Evolutionary conservation across 2,888 invertebrate species (phyloP).

Genomic region (Anorthoa munda): DNA sequence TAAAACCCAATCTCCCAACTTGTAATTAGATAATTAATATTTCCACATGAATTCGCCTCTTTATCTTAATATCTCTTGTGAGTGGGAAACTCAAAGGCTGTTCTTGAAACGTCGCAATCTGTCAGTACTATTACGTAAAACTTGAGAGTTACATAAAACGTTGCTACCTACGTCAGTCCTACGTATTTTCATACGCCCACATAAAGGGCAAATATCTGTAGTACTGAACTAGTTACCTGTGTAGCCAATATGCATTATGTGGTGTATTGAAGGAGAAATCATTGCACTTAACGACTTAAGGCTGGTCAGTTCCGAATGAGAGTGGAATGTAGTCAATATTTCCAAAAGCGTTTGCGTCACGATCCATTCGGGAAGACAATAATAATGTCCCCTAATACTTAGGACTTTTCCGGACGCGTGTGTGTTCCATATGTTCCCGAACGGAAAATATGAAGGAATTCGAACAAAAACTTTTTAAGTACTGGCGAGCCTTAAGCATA

Average conservation of each 20-base stretch:
- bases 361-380: too few species aligned
- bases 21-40: conserved; percentile 15
- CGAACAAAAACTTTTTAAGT: too few species aligned
- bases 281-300: neutral
- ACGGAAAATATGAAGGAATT: too few species aligned
- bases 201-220: conserved; percentile 1
- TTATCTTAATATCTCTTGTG: conserved; percentile 11
- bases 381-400: too few species aligned
- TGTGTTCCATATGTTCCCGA: too few species aligned
- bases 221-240: neutral
- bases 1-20: neutral
- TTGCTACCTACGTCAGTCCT: conserved; percentile 41
- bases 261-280: neutral
- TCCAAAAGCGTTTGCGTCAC: too few species aligned
- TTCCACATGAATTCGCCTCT: conserved; percentile 23
- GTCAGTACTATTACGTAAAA: conserved; percentile 46
- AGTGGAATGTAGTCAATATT: too few species aligned
- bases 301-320: neutral
- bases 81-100: conserved; percentile 25
- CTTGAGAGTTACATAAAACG: conserved; percentile 27
- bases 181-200: conserved; percentile 37
- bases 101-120: conserved; percentile 34
- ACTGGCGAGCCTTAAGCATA: too few species aligned
- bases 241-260: neutral
- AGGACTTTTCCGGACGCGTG: too few species aligned